Conservation (phyloP, 2,113 vertebrate species). For the Felis catus region F.catus_Fca126_mat1.0 CM031418.1:118329501-118330000, state of each 20-base stretch:
- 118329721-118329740: constrained; percentile 77
- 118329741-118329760: constrained; percentile 77
- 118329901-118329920: constrained; percentile 49
- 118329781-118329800: constrained; percentile 68
- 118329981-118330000: constrained; percentile 65
- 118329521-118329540: constrained; percentile 79
- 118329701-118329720: constrained; percentile 76
- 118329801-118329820: constrained; percentile 71
- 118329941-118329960: constrained; percentile 46
- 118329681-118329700: constrained; percentile 72
- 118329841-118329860: constrained; percentile 56
- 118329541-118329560: constrained; percentile 64
- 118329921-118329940: constrained; percentile 1
- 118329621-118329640: constrained; percentile 67
- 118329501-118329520: constrained; percentile 70
- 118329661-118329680: constrained; percentile 78
- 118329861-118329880: constrained; percentile 70
- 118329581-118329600: constrained; percentile 65
- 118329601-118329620: constrained; percentile 74
- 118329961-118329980: constrained; percentile 63
- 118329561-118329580: constrained; percentile 73
- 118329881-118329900: constrained; percentile 60
- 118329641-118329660: constrained; percentile 76
- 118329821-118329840: constrained; percentile 69
- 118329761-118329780: constrained; percentile 76